Evolutionary conservation across 2,113 vertebrate species (phyloP).

Genomic region (Mesocricetus auratus): DNA sequence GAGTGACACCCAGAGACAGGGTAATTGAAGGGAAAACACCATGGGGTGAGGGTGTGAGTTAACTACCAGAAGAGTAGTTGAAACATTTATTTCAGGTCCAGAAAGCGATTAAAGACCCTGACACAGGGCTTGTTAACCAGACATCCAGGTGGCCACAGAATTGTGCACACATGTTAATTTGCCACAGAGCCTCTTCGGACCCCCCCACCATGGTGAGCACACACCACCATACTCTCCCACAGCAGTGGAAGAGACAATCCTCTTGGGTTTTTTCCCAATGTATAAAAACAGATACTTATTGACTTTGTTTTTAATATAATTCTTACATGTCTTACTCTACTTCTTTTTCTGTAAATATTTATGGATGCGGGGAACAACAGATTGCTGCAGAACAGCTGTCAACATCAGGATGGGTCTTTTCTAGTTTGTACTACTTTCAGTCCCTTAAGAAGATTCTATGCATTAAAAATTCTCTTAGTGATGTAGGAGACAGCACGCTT

Average conservation of each 20-base stretch:
- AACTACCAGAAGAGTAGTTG: conserved; percentile 37
- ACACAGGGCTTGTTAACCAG: conserved; percentile 5
- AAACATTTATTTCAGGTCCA: conserved; percentile 57
- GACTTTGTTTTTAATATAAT: background rate
- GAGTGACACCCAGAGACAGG: background rate
- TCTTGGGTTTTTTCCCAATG: background rate
- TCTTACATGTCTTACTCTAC: background rate
- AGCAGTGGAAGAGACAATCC: background rate
- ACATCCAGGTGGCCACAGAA: conserved; percentile 30
- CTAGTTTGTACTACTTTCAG: background rate
- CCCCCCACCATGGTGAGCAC: fast-evolving
- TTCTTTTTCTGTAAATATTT: background rate
- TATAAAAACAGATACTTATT: background rate
- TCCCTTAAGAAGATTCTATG: background rate
- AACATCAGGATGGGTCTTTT: background rate
- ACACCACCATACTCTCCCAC: background rate
- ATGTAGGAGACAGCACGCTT: background rate
- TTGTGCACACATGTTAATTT: background rate
- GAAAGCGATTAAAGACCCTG: conserved; percentile 64
- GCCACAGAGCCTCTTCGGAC: fast-evolving
- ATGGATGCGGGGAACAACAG: background rate
- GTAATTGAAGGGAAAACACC: conserved; percentile 40
- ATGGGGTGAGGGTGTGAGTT: background rate
- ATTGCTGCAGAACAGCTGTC: background rate
- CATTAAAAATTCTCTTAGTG: background rate